These are phyloP conservation scores for Invenusta paracnida DNA, from an alignment of 2,888 invertebrate species.

Conservation along the genomic window DNA sequence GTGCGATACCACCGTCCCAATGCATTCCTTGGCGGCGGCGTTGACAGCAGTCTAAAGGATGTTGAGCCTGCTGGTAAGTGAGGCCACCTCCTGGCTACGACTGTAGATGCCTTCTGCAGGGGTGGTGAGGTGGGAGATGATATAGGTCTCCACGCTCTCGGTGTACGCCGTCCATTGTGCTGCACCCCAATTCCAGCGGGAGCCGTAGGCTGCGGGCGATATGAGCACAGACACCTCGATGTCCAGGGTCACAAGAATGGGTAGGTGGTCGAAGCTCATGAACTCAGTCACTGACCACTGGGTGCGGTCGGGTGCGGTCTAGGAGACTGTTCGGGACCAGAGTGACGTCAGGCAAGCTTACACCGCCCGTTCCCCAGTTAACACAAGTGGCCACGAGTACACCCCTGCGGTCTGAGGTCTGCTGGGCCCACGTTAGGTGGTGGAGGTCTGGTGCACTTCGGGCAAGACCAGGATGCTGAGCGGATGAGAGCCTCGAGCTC, in stretches of 20 bases:
- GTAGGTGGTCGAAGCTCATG: neutral
- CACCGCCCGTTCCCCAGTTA: conserved; percentile 13
- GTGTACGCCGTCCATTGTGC: neutral
- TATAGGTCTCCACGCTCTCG: neutral
- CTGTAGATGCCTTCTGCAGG: neutral
- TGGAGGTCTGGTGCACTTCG: neutral
- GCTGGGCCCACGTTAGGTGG: neutral
- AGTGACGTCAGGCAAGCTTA: conserved; percentile 5
- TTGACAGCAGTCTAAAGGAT: neutral
- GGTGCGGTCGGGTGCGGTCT: neutral
- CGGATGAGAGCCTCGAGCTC: neutral
- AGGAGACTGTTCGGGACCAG: neutral
- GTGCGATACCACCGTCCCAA: neutral
- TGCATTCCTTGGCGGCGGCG: neutral
- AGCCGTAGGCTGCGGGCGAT: neutral
- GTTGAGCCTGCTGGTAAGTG: conserved; percentile 3
- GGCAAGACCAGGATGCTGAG: neutral
- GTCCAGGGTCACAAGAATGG: neutral
- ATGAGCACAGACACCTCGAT: neutral
- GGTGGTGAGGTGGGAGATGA: neutral
- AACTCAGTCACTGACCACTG: neutral
- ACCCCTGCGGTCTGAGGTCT: neutral
- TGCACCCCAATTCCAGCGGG: neutral
- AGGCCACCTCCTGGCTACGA: neutral
- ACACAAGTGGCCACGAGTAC: neutral